Conservation (phyloP, 2,113 vertebrate genomes). For the Ovis canadensis region DNA sequence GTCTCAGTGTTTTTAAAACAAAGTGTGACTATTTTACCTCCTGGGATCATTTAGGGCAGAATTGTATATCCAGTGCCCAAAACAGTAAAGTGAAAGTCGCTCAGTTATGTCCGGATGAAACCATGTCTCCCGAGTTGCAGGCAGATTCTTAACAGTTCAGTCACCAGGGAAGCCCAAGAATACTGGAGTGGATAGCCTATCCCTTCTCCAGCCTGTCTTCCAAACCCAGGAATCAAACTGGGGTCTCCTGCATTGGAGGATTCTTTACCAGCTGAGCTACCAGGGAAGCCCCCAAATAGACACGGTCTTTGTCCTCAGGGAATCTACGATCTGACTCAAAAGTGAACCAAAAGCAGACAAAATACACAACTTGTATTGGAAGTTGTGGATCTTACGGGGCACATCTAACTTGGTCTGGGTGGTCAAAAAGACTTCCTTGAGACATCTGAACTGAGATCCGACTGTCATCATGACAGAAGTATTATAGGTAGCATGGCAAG, state of each 20-base stretch:
- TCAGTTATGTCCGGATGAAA: background rate
- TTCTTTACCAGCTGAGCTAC: background rate
- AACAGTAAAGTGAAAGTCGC: background rate
- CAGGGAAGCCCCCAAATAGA: background rate
- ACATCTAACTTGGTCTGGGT: background rate
- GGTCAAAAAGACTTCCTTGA: background rate
- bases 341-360: background rate
- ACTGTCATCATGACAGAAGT: background rate
- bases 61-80: background rate
- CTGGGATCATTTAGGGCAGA: background rate
- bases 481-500: background rate
- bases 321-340: background rate
- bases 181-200: background rate
- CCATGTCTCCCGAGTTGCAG: background rate
- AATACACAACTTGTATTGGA: background rate
- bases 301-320: background rate
- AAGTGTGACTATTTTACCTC: background rate
- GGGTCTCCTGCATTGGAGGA: background rate
- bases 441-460: background rate
- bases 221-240: too few relatives aligned
- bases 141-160: background rate
- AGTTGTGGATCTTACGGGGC: background rate
- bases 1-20: background rate
- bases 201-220: background rate
- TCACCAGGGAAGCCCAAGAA: background rate